Base-by-base conservation (phyloP, 2,888 invertebrate genomes). In the Ochropacha duplaris region DNA sequence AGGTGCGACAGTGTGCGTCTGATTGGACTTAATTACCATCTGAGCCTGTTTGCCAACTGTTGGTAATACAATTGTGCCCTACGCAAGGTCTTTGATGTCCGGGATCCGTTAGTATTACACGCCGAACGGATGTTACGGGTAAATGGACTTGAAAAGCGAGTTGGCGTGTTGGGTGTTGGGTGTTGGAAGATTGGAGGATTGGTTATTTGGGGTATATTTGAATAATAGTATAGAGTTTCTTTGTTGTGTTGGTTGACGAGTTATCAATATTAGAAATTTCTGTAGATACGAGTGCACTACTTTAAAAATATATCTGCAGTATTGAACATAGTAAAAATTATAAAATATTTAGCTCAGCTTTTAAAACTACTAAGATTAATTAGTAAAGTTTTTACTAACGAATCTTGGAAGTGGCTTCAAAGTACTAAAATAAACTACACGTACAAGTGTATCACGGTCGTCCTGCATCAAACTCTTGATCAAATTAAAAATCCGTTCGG, bases 11-110 rank as follows among this genome's bases (percentile, higher is more conserved):
- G 90, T 85, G 87, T 91, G 85, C 81, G 84, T 83, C 89, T 93
- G 93, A 94, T 93, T 94, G 92, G 87, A 90, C 91, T 91, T 93
- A 93, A 94, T 94, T 94, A 94, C 92, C 88, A 93, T 90, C 82
- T 88, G 81, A 78, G 72, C 72, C 74, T 83, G 82, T 83, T 83
- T 83, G 80, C 68, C 60, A 65, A 69, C 71, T 66, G 72, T 72
- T 70, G 61, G 75, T 79, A 78, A 80, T 72, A 75, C 72, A 71
- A 80, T 76, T 72, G 70, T 44, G 44, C 44, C 44, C 65, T 56
- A 59, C n/a, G 50, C 56, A 59, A 44, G 58, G 58, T 63, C 73
- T 75, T 76, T 77, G 76, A 76, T 72, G 72, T 68, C 54, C 64
- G 65, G 57, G 65, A 57, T 60, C 57, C 64, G 64, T 62, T 69